These are phyloP conservation scores for Dicycla oo DNA, from an alignment of 2,888 invertebrate species.

Conservation along the genomic window DNA sequence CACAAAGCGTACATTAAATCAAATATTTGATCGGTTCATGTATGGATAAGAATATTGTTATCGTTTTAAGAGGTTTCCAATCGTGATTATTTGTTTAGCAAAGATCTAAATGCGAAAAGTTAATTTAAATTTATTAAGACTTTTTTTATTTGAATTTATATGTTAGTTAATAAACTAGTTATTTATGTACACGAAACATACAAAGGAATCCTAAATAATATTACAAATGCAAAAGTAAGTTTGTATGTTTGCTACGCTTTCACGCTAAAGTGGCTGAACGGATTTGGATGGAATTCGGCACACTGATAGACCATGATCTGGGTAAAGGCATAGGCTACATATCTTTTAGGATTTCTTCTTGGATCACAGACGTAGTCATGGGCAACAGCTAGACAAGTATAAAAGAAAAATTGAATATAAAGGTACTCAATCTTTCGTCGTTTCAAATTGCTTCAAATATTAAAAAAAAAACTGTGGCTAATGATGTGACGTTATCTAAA, in stretches of 20 bases:
- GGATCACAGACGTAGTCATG: too few species aligned
- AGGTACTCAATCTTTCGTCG: too few species aligned
- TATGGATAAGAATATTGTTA: conserved; percentile 4
- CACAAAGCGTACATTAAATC: conserved; percentile 18
- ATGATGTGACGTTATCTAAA: neutral
- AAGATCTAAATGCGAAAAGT: neutral
- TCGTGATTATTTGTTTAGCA: neutral
- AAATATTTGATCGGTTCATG: conserved; percentile 37
- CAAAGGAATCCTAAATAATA: neutral
- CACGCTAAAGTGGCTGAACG: too few species aligned
- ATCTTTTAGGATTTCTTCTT: too few species aligned
- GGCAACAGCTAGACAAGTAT: neutral
- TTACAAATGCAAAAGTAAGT: too few species aligned
- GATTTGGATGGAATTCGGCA: too few species aligned
- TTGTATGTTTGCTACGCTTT: too few species aligned
- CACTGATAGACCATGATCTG: too few species aligned
- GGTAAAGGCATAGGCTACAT: too few species aligned
- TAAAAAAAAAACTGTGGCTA: neutral
- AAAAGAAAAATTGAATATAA: too few species aligned
- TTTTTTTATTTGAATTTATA: neutral
- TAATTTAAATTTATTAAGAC: neutral
- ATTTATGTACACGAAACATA: neutral
- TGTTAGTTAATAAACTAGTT: neutral
- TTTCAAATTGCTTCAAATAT: too few species aligned
- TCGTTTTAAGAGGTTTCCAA: conserved; percentile 23